Evolutionary conservation across 2,797 vertebrate genomes (phyloP).

Genomic region (Danionella dracula): DNA sequence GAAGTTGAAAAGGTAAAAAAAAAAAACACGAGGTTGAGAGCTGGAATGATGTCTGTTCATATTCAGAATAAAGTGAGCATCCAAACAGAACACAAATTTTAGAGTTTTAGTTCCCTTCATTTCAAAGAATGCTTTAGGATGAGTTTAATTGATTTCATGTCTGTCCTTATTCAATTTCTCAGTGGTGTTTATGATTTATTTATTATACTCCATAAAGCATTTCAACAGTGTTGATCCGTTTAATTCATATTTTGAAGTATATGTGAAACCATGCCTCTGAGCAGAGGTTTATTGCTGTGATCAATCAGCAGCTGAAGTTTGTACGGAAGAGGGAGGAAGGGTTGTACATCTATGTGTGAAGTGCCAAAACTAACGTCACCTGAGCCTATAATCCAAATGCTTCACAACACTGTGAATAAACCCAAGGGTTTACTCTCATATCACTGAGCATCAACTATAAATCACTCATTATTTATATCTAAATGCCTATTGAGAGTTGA

Average conservation of each 20-base stretch:
- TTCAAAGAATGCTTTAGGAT: neutral
- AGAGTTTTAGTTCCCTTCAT: too few relatives aligned
- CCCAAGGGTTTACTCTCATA: neutral
- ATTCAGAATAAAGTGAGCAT: too few relatives aligned
- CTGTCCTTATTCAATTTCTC: neutral
- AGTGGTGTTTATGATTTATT: neutral
- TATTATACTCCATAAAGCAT: neutral
- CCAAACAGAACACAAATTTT: too few relatives aligned
- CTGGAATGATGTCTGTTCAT: too few relatives aligned
- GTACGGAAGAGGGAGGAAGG: neutral
- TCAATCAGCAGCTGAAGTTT: neutral
- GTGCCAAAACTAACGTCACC: constrained; percentile 21
- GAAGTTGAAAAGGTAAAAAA: too few relatives aligned
- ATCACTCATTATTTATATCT: too few relatives aligned
- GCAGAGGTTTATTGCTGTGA: neutral
- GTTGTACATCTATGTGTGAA: neutral
- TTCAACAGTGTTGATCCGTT: neutral
- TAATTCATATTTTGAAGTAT: neutral
- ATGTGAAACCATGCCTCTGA: neutral
- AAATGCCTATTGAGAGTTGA: too few relatives aligned
- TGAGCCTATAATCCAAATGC: neutral
- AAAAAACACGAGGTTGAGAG: too few relatives aligned
- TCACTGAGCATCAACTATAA: neutral
- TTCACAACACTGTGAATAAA: constrained; percentile 37
- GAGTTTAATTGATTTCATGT: neutral